Conservation (phyloP, 2,888 invertebrate genomes). For the Sarcophaga subvicina region DNA sequence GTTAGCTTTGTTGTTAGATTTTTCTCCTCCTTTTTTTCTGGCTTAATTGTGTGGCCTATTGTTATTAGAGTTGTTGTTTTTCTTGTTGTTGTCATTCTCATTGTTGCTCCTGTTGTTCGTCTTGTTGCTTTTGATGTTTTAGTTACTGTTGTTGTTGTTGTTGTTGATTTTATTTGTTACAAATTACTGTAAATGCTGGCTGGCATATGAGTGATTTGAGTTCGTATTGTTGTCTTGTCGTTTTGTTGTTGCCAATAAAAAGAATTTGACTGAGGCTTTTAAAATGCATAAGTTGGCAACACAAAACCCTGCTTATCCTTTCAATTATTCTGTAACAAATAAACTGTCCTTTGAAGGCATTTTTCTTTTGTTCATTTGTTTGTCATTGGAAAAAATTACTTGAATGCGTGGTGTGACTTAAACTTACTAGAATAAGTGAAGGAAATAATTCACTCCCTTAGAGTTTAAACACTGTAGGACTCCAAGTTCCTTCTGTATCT, state of each 20-base stretch:
- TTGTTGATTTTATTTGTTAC: slow-evolving; percentile 50
- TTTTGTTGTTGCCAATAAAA: slow-evolving; percentile 48
- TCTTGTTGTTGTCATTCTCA: background rate
- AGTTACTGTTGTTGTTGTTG: background rate
- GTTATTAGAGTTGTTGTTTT: background rate
- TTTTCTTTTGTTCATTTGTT: too few relatives aligned
- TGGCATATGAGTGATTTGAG: slow-evolving; percentile 66
- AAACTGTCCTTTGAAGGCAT: too few relatives aligned
- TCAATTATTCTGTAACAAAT: too few relatives aligned
- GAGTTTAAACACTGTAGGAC: too few relatives aligned
- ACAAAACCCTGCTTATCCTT: background rate
- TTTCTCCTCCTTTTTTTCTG: too few relatives aligned
- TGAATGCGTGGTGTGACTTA: too few relatives aligned
- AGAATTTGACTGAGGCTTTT: slow-evolving; percentile 15
- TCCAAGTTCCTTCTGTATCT: too few relatives aligned
- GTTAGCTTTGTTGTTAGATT: background rate
- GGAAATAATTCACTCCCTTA: too few relatives aligned
- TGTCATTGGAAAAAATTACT: too few relatives aligned
- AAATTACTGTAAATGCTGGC: slow-evolving; percentile 59
- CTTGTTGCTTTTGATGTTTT: background rate
- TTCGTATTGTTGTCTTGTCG: slow-evolving; percentile 26
- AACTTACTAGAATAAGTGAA: too few relatives aligned
- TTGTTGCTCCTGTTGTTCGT: slow-evolving; percentile 5
- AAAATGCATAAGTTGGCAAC: background rate
- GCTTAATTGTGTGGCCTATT: background rate